These are phyloP conservation scores for Urocolius indicus DNA, from an alignment of 2,113 vertebrate species.

Conservation along the genomic window DNA sequence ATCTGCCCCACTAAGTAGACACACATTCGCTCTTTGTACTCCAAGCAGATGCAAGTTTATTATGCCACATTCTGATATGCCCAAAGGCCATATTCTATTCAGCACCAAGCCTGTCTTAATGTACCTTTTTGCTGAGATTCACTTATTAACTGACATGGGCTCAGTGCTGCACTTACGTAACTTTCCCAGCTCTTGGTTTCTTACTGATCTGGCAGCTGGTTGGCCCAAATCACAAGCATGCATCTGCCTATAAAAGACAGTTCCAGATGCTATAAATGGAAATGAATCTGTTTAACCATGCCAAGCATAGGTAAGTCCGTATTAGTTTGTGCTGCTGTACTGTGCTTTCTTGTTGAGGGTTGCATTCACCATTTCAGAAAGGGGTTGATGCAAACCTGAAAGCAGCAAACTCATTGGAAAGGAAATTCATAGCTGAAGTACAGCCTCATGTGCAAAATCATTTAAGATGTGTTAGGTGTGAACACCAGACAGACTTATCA, in stretches of 20 bases:
- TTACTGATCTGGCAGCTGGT: neutral
- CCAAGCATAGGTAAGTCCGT: neutral
- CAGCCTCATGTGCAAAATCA: neutral
- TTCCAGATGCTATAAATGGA: neutral
- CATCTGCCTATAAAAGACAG: neutral
- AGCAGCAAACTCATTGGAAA: neutral
- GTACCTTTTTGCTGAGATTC: neutral
- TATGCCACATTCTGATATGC: neutral
- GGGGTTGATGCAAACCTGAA: neutral
- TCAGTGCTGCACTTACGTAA: neutral
- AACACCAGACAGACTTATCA: neutral
- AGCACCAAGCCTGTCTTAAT: neutral
- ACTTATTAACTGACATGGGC: neutral
- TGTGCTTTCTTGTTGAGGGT: neutral
- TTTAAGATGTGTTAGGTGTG: neutral
- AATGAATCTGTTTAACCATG: neutral
- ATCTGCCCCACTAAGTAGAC: neutral
- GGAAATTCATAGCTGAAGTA: neutral
- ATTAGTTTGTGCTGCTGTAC: neutral
- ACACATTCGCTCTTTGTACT: neutral
- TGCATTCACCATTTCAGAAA: neutral
- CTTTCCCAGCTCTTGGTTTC: neutral
- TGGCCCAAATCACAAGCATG: neutral
- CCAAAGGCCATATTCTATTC: neutral
- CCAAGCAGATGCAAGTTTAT: neutral